Percentiles rank a stretch among this genome's conserved stretches.
Conservation (phyloP, 2,888 invertebrate species). For the Sussaba pulchella region DNA sequence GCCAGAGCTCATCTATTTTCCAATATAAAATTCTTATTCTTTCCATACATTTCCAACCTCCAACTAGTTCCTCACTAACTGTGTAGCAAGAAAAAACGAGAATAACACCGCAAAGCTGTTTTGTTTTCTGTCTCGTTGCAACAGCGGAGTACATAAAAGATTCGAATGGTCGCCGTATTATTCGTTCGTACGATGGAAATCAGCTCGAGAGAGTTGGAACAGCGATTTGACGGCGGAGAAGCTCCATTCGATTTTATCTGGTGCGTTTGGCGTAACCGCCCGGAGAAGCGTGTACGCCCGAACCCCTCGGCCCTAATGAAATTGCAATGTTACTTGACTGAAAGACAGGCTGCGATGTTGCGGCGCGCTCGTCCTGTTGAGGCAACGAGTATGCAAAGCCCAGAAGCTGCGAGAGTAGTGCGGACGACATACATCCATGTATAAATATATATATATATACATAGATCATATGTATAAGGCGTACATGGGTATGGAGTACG, state of each 20-base stretch:
- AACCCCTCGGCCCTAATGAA: conserved; percentile 71
- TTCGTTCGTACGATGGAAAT: not conserved
- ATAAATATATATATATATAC: conserved; percentile 4
- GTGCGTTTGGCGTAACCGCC: no score
- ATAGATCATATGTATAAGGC: not conserved
- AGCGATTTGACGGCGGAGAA: conserved; percentile 14
- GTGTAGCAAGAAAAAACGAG: not conserved
- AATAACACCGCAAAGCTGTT: not conserved
- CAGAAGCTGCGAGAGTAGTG: not conserved
- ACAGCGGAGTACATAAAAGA: not conserved
- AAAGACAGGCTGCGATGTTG: conserved; percentile 70
- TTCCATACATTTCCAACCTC: not conserved
- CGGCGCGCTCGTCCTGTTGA: conserved; percentile 41
- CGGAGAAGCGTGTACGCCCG: not conserved
- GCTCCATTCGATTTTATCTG: conserved; percentile 24
- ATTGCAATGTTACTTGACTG: conserved; percentile 74
- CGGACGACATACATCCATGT: not conserved
- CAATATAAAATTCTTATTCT: not conserved
- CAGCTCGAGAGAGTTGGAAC: not conserved
- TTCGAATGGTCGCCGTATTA: not conserved
- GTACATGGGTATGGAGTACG: conserved; percentile 4
- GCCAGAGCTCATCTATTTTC: not conserved
- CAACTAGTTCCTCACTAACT: not conserved
- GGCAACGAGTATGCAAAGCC: conserved; percentile 47
- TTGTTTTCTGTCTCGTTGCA: not conserved